A percentile compares a stretch with the other conserved stretches of the same genome.
These are phyloP conservation scores for Erannis defoliaria DNA, from an alignment of 2,888 invertebrate genomes.

Conservation along the genomic window DNA sequence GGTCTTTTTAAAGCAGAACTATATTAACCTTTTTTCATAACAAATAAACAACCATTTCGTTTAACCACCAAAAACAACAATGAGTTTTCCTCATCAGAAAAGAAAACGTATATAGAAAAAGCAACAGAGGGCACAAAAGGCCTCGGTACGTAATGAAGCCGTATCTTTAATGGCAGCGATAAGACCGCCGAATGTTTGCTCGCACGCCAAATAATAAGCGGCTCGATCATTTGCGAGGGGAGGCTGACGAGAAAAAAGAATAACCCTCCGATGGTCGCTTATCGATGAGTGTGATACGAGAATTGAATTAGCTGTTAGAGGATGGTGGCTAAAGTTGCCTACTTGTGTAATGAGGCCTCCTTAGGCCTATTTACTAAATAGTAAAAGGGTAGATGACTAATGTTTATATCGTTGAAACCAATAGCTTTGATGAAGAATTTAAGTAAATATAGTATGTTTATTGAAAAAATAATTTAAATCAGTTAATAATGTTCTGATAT, in stretches of 20 bases:
- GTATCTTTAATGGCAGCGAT: conserved; percentile 84
- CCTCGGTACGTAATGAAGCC: conserved; percentile 78
- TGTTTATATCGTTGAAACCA: too few species aligned
- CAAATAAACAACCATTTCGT: conserved; percentile 9
- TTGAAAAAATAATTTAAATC: too few species aligned
- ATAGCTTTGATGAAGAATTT: too few species aligned
- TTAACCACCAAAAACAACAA: conserved; percentile 44
- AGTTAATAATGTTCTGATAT: too few species aligned
- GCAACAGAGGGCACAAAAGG: conserved; percentile 51
- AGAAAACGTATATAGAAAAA: conserved; percentile 30
- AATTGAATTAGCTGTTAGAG: conserved; percentile 34
- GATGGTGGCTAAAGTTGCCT: background rate
- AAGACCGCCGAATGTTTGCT: conserved; percentile 85
- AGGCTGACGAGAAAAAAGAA: conserved; percentile 68
- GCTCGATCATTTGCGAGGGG: conserved; percentile 81
- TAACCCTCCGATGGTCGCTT: conserved; percentile 36
- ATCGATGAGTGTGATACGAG: conserved; percentile 38
- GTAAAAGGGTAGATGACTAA: too few species aligned
- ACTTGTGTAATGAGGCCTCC: background rate
- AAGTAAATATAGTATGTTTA: too few species aligned
- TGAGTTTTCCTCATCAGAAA: conserved; percentile 53
- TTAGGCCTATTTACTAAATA: too few species aligned
- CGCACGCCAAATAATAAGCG: conserved; percentile 86
- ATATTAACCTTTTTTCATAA: background rate
- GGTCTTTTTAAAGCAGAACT: too few species aligned